Evolutionary conservation across 2,888 invertebrate genomes (phyloP), one percentile per base, ranked within the genome.

Genomic region (Tinea trinotella): DNA sequence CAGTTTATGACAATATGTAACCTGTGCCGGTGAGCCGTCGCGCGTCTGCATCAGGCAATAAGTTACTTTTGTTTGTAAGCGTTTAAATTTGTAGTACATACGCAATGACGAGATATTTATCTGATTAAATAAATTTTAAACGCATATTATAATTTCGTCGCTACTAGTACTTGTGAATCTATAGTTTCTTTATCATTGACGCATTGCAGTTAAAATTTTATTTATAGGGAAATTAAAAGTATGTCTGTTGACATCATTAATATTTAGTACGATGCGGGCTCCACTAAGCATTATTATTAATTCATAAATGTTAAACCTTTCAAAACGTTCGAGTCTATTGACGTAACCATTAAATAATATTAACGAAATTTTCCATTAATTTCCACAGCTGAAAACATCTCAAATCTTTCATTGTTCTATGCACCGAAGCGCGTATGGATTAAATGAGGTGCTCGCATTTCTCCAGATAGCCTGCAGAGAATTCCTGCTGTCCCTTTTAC

Each of bases 371-470:
- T 13, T 30, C 40, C 7, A 40, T 13, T 40, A 40, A 40, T 40
- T 40, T 40, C 13, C 40, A 3, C 15, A 17, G 15, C 40, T 40
- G 40, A 40, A 40, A 40, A 9, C 44, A 77, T 81, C 74, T 74
- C 73, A 74, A 79, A 76, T 70, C 76, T 79, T 77, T 71, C 69
- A 70, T 69, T 81, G 79, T 81, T 71, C 83, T 78, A 75, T 70
- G 79, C 78, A 77, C 74, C 76, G 79, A 78, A 80, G 79, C 82
- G 82, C 76, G 82, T 79, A 83, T 80, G 79, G 85, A 83, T 84
- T 85, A 85, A 84, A 84, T 78, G 80, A 82, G 83, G 80, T 83
- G 83, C 83, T 76, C 85, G 85, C 82, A 72, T 85, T 84, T 83
- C 84, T 84, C 74, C 76, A 78, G 83, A 83, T 84, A 83, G 80